phyloP scores from a whole-genome alignment of 2,888 invertebrate genomes.

The Macrophya annulata region DNA sequence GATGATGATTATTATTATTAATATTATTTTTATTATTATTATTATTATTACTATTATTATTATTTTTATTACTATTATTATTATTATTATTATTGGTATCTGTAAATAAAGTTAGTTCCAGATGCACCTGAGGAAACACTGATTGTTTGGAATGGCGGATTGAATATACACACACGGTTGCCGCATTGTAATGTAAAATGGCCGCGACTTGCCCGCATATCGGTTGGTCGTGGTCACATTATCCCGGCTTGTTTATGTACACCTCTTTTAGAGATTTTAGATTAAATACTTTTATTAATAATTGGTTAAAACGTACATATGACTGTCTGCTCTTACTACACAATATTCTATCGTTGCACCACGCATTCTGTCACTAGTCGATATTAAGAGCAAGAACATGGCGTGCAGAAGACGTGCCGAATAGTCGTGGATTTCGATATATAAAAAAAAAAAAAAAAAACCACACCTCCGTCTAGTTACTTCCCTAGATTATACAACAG shows the following conservation, averaged over 20 bases:
- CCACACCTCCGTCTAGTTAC: constrained; percentile 80
- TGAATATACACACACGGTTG: constrained; percentile 84
- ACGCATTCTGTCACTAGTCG: constrained; percentile 72
- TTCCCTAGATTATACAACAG: constrained; percentile 67
- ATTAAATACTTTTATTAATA: background rate
- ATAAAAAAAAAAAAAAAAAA: background rate
- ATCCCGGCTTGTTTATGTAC: constrained; percentile 13
- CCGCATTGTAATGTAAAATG: constrained; percentile 88
- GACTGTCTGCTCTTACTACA: constrained; percentile 33
- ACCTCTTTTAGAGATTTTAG: background rate
- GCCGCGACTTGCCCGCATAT: constrained; percentile 81
- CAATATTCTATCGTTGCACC: constrained; percentile 62
- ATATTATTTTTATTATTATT: constrained; percentile 11
- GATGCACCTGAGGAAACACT: constrained; percentile 84
- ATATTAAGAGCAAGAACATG: constrained; percentile 67
- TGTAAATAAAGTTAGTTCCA: constrained; percentile 67
- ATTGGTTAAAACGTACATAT: constrained; percentile 36
- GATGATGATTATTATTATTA: background rate
- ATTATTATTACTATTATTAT: background rate
- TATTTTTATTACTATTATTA: constrained; percentile 6
- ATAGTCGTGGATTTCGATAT: constrained; percentile 64
- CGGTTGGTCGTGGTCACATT: constrained; percentile 61
- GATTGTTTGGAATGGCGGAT: constrained; percentile 88
- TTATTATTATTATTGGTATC: background rate
- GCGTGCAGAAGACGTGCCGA: constrained; percentile 62